phyloP scores from a whole-genome alignment of 2,888 invertebrate genomes.

The Trachelus tabidus region DNA sequence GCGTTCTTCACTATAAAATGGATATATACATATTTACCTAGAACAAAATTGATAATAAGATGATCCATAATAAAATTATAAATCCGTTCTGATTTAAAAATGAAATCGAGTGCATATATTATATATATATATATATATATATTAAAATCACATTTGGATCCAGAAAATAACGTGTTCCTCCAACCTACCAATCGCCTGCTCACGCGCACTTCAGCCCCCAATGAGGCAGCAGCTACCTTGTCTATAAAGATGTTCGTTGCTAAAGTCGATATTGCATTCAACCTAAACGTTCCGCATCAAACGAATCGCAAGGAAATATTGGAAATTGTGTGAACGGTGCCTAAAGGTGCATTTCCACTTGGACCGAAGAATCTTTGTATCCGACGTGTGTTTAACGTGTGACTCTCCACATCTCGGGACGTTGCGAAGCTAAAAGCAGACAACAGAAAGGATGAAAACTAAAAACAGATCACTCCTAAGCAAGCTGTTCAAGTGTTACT shows the following conservation, averaged over 20 bases:
- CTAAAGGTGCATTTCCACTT: background rate
- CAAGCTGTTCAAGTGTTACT: slow-evolving; percentile 54
- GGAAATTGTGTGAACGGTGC: background rate
- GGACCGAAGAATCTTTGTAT: background rate
- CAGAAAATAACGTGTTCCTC: background rate
- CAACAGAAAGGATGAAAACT: slow-evolving; percentile 44
- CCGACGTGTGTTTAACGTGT: background rate
- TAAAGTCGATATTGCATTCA: slow-evolving; percentile 22
- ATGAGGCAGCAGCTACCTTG: slow-evolving; percentile 29
- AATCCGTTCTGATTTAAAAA: background rate
- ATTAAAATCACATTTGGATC: background rate
- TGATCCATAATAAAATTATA: background rate
- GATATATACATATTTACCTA: background rate
- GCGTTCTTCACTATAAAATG: background rate
- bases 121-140: too few relatives aligned
- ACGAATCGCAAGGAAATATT: slow-evolving; percentile 11
- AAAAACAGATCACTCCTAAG: slow-evolving; percentile 50
- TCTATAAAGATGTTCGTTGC: slow-evolving; percentile 27
- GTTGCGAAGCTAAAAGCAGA: background rate
- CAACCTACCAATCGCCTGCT: slow-evolving; percentile 22
- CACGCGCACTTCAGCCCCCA: slow-evolving; percentile 29
- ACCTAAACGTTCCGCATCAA: slow-evolving; percentile 13
- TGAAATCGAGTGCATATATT: background rate
- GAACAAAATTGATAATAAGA: too few relatives aligned
- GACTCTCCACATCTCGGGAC: background rate